phyloP scores from a whole-genome alignment of 2,113 vertebrate species.

The Scomber scombrus region DNA sequence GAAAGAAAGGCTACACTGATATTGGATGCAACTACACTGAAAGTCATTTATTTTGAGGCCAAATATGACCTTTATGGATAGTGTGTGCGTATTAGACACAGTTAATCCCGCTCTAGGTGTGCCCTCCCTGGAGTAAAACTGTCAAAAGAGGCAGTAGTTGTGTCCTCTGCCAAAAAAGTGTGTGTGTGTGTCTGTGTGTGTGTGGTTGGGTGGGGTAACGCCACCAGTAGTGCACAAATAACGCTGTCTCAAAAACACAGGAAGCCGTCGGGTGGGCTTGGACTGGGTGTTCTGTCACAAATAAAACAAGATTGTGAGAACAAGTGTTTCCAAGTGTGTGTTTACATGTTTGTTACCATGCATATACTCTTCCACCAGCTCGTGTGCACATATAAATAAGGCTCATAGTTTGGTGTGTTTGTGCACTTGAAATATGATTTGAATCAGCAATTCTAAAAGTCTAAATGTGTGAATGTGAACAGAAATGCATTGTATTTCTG shows the following conservation, averaged over 20 bases:
- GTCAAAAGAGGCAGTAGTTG: not conserved
- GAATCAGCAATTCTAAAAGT: not conserved
- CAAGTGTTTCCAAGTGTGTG: conserved; percentile 50
- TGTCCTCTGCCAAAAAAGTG: conserved; percentile 7
- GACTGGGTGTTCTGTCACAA: conserved; percentile 53
- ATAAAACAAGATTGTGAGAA: conserved; percentile 71
- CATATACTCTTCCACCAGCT: not conserved
- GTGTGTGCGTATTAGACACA: conserved; percentile 18
- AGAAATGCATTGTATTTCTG: conserved; percentile 28
- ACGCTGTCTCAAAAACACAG: conserved; percentile 67
- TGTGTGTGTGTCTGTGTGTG: not conserved
- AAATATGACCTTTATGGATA: not conserved
- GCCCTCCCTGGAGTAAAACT: conserved; percentile 30
- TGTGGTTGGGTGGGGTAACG: conserved; percentile 46
- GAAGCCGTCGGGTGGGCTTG: conserved; percentile 66
- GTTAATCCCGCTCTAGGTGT: conserved; percentile 18
- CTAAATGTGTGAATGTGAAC: not conserved
- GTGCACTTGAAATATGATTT: not conserved
- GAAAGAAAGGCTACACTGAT: not conserved
- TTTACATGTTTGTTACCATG: conserved; percentile 23
- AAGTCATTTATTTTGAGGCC: not conserved
- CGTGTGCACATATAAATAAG: conserved; percentile 11
- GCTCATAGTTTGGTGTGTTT: not conserved
- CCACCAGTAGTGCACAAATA: conserved; percentile 47
- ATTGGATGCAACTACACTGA: not conserved